Base-by-base conservation (phyloP, 2,797 vertebrate genomes). In the Phoxinus dragarum region DNA sequence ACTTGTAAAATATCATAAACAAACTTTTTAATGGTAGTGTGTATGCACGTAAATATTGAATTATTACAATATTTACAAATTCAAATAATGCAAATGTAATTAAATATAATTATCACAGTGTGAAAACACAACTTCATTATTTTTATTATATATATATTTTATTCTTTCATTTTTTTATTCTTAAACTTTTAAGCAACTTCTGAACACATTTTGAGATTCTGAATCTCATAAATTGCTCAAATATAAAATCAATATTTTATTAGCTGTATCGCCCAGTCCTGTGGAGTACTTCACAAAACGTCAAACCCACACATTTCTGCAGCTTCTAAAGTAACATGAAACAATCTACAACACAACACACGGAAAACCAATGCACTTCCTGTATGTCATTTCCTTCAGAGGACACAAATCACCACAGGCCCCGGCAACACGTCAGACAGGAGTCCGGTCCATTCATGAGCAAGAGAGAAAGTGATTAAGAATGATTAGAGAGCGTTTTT, bases 371-470 rank as follows among this genome's bases (percentile, higher is more conserved):
- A 11, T 19, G 40, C 16, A 64, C 64, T 47, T 86, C 80, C 85
- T 77, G 74, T 49, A 56, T 21, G 64, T 71, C 49, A 78, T 72
- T 78, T 86, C 64, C 80, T 82, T 66, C 16, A 64, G 19, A 44
- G 11, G 61, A 42, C 23, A 16, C 23, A 44, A 54, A 40, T 68
- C 40, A 82, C 47, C 40, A 69, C 40, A 75, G 27, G 49, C 59
- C 31, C 19, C 16, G n/a, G 66, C 40, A 31, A 81, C 36, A 86
- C 34, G 47, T 59, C 66, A 49, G 80, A 38, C 16, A 17, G 11
- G n/a, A 38, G 23, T 44, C 10, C 5, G 3, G 59, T 59, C 74
- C 75, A 78, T 82, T 85, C 54, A 85, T 64, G 67, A 49, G 49
- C 6, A 21, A 80, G 68, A 66, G 27, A 36, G 66, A 85, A 21